Percentiles rank a stretch among this genome's conserved stretches.
These are phyloP conservation scores for Poeciliopsis gracilis DNA, from an alignment of 2,797 vertebrate species.

Conservation along the genomic window DNA sequence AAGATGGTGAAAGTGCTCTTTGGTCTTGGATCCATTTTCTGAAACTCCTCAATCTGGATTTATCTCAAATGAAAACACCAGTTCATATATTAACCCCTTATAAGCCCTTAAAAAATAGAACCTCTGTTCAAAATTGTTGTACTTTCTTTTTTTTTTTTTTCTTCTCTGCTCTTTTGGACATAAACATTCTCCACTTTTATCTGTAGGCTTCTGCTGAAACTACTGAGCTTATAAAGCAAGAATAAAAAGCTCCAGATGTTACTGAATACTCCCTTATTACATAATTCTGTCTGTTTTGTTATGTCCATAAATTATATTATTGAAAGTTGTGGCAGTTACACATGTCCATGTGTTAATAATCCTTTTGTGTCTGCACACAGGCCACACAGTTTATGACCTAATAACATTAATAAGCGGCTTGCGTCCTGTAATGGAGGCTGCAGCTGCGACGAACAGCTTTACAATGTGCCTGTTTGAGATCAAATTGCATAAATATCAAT, in stretches of 20 bases:
- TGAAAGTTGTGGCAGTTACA: conserved; percentile 24
- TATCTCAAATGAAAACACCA: neutral
- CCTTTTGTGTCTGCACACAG: conserved; percentile 40
- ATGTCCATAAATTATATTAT: conserved; percentile 23
- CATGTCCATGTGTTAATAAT: conserved; percentile 42
- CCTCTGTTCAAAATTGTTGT: neutral
- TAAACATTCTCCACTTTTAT: conserved; percentile 22
- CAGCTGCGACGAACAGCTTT: conserved; percentile 40
- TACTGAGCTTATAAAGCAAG: conserved; percentile 43
- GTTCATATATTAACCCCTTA: neutral
- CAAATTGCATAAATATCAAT: conserved; percentile 45
- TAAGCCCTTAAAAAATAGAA: neutral
- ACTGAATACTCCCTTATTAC: conserved; percentile 12
- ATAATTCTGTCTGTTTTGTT: neutral
- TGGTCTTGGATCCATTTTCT: neutral
- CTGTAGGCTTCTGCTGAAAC: conserved; percentile 50
- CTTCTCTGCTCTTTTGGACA: neutral
- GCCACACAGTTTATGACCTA: conserved; percentile 54
- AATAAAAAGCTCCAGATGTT: conserved; percentile 19
- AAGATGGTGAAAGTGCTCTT: neutral
- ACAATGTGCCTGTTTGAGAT: conserved; percentile 49
- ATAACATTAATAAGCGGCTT: conserved; percentile 49
- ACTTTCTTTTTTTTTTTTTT: neutral
- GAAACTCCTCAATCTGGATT: neutral
- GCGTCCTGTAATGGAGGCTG: conserved; percentile 35